Evolutionary conservation across 2,113 vertebrate species (phyloP).

Genomic region (Nycticorax nycticorax): DNA sequence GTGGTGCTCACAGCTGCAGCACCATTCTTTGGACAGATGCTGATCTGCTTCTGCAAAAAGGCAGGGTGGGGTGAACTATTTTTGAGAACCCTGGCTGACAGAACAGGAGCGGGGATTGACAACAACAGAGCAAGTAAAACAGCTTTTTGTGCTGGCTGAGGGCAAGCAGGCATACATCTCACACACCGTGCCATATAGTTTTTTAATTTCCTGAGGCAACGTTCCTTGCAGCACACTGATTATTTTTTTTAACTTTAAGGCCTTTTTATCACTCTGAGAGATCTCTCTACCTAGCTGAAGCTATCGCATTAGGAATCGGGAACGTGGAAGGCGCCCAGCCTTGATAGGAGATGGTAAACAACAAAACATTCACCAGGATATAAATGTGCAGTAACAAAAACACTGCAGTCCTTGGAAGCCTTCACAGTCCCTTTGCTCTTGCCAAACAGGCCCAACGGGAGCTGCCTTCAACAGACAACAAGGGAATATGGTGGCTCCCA

Average conservation of each 20-base stretch:
- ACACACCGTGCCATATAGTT: not conserved
- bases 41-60: not conserved
- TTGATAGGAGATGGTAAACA: not conserved
- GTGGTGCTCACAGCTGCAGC: not conserved
- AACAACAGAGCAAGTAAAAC: not conserved
- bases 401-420: not conserved
- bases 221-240: not conserved
- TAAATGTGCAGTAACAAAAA: not conserved
- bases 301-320: not conserved
- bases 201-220: slow-evolving; percentile 54
- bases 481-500: not conserved
- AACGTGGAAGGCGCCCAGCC: accelerated
- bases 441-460: not conserved
- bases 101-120: not conserved
- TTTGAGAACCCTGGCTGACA: not conserved
- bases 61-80: not conserved
- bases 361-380: not conserved
- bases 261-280: not conserved
- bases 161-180: not conserved
- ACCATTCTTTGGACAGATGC: not conserved
- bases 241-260: not conserved
- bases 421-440: not conserved
- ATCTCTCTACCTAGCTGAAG: not conserved
- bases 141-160: not conserved
- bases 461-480: not conserved